phyloP scores from a whole-genome alignment of 2,888 invertebrate species.

The Eupithecia centaureata region DNA sequence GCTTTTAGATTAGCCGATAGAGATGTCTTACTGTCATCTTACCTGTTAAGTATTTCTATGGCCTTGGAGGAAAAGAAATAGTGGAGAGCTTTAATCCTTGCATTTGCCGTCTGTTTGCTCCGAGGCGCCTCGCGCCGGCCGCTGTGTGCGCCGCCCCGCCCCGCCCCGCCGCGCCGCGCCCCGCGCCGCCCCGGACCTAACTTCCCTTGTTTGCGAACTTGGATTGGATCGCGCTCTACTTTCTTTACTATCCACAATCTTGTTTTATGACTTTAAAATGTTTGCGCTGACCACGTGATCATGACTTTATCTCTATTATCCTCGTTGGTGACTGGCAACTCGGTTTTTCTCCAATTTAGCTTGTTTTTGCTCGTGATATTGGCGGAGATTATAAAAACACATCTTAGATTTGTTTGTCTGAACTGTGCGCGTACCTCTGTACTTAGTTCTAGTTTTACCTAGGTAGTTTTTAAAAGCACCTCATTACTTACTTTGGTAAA shows the following conservation, averaged over 20 bases:
- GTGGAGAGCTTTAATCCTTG: slow-evolving; percentile 77
- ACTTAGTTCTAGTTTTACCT: neutral
- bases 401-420: no score
- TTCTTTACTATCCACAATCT: slow-evolving; percentile 79
- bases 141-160: slow-evolving; percentile 69
- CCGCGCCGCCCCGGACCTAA: slow-evolving; percentile 60
- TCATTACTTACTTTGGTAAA: no score
- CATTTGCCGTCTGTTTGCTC: slow-evolving; percentile 78
- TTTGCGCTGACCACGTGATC: slow-evolving; percentile 64
- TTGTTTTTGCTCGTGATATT: slow-evolving; percentile 32
- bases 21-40: slow-evolving; percentile 72
- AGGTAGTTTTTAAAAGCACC: neutral
- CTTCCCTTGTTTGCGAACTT: slow-evolving; percentile 83
- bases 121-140: slow-evolving; percentile 67
- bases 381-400: neutral
- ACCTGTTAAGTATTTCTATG: slow-evolving; percentile 64
- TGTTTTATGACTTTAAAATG: slow-evolving; percentile 81
- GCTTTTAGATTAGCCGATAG: slow-evolving; percentile 71
- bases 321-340: slow-evolving; percentile 50
- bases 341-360: slow-evolving; percentile 41
- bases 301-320: slow-evolving; percentile 55
- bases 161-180: slow-evolving; percentile 37
- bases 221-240: slow-evolving; percentile 82
- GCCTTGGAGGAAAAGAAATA: slow-evolving; percentile 74
- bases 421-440: neutral